Evolutionary conservation across 2,113 vertebrate species (phyloP).

Genomic region (Phasianus colchicus): DNA sequence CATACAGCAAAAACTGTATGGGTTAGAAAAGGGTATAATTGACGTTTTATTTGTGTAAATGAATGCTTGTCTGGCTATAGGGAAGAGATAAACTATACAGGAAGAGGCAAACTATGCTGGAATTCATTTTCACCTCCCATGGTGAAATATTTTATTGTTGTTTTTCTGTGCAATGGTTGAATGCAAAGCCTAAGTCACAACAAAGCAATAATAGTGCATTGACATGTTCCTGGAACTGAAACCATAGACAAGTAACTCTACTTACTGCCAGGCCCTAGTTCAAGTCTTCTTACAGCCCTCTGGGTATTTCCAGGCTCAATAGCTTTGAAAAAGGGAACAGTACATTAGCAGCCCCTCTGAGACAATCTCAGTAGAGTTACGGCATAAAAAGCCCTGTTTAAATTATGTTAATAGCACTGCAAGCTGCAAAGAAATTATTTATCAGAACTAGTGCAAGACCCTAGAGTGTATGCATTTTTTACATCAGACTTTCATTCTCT

Average conservation of each 20-base stretch:
- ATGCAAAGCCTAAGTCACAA: slow-evolving; percentile 33
- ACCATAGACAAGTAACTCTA: background rate
- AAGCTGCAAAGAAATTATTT: slow-evolving; percentile 69
- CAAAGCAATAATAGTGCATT: background rate
- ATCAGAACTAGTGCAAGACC: slow-evolving; percentile 57
- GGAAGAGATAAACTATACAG: slow-evolving; percentile 16
- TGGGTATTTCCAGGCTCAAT: slow-evolving; percentile 29
- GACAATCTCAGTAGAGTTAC: slow-evolving; percentile 26
- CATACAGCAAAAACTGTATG: slow-evolving; percentile 29
- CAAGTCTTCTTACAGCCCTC: background rate
- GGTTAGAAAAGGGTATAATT: slow-evolving; percentile 41
- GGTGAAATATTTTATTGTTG: slow-evolving; percentile 27
- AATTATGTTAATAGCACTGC: slow-evolving; percentile 67
- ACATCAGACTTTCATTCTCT: background rate
- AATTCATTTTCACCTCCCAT: slow-evolving; percentile 51
- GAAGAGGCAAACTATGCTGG: slow-evolving; percentile 6
- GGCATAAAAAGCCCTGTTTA: background rate
- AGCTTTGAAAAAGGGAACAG: slow-evolving; percentile 32
- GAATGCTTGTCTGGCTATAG: slow-evolving; percentile 10
- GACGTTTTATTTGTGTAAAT: slow-evolving; percentile 41
- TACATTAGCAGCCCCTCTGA: slow-evolving; percentile 42
- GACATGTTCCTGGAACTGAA: background rate
- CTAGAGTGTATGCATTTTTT: slow-evolving; percentile 53
- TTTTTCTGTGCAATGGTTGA: background rate
- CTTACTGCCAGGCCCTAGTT: background rate